A percentile compares a stretch with the other conserved stretches of the same genome.
phyloP scores from a whole-genome alignment of 2,113 vertebrate species.

The Turdus rufiventris region DNA sequence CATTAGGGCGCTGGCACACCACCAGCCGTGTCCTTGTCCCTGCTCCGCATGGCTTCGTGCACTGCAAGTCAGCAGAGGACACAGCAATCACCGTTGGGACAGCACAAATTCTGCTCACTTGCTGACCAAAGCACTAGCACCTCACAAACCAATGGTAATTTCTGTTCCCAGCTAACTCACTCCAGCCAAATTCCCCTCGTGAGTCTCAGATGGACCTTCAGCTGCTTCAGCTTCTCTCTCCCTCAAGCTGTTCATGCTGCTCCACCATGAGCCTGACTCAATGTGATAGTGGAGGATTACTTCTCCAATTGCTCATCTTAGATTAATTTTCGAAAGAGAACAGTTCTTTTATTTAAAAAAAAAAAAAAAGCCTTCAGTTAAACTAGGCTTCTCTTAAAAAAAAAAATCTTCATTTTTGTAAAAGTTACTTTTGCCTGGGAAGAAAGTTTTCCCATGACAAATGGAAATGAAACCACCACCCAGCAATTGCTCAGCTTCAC shows the following conservation, averaged over 20 bases:
- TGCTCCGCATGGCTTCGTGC: conserved; percentile 87
- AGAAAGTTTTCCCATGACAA: not conserved
- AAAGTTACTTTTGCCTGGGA: not conserved
- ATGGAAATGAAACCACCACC: not conserved
- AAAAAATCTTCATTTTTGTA: not conserved
- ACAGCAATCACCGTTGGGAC: not conserved
- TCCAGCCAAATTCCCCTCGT: fast-evolving
- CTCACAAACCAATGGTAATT: fast-evolving
- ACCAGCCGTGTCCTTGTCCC: conserved; percentile 92
- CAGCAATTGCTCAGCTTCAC: not conserved
- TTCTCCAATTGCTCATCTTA: not conserved
- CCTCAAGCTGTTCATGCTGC: not conserved
- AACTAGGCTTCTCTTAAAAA: not conserved
- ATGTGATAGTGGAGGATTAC: not conserved
- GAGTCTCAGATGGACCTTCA: not conserved
- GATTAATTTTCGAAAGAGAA: not conserved
- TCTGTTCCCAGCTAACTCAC: not conserved
- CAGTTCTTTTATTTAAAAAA: not conserved
- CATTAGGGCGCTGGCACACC: conserved; percentile 89
- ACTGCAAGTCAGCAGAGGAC: conserved; percentile 72
- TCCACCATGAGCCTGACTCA: not conserved
- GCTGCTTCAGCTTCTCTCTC: not conserved
- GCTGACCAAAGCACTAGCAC: fast-evolving
- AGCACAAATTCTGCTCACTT: not conserved
- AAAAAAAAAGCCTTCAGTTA: not conserved